Evolutionary conservation across 1,140 invertebrate species (phyloP).

Genomic region (Plectus sambesii): DNA sequence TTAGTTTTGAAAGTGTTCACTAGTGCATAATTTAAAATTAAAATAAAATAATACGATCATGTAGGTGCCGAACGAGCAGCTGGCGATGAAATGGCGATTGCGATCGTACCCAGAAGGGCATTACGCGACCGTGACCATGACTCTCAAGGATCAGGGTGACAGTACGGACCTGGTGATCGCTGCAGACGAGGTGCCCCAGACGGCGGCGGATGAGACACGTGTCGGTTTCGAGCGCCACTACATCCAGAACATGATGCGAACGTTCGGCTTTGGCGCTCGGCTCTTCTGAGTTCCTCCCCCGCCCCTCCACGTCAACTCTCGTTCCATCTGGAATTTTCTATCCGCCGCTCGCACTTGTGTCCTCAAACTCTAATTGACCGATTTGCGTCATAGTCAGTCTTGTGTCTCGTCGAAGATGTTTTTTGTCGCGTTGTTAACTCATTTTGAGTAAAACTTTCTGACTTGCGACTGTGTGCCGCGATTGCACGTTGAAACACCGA

Average conservation of each 20-base stretch:
- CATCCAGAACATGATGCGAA: constrained; percentile 49
- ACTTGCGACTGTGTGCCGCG: no score
- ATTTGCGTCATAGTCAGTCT: no score
- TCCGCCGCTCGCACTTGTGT: no score
- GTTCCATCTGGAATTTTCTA: no score
- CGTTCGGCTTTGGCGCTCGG: constrained; percentile 49
- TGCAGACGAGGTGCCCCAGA: constrained; percentile 30
- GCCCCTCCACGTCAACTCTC: no score
- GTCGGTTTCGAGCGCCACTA: constrained; percentile 51
- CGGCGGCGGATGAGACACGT: constrained; percentile 33
- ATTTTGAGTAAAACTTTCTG: no score
- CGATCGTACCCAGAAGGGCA: constrained; percentile 85
- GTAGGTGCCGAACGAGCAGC: constrained; percentile 63
- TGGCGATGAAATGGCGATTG: constrained; percentile 83
- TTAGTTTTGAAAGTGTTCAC: no score
- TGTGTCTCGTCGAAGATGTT: no score
- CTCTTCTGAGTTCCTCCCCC: no score
- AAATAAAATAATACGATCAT: constrained; percentile 3
- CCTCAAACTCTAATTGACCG: no score
- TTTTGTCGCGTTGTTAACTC: no score
- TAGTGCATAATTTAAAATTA: background rate
- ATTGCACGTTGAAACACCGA: no score
- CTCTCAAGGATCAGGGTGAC: constrained; percentile 36
- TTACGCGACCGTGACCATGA: constrained; percentile 64
- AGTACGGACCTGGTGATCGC: constrained; percentile 30